Percentiles rank a stretch among this genome's conserved stretches.
Evolutionary conservation across 1,140 invertebrate species (phyloP).

Genomic region (Diuraphis noxia): DNA sequence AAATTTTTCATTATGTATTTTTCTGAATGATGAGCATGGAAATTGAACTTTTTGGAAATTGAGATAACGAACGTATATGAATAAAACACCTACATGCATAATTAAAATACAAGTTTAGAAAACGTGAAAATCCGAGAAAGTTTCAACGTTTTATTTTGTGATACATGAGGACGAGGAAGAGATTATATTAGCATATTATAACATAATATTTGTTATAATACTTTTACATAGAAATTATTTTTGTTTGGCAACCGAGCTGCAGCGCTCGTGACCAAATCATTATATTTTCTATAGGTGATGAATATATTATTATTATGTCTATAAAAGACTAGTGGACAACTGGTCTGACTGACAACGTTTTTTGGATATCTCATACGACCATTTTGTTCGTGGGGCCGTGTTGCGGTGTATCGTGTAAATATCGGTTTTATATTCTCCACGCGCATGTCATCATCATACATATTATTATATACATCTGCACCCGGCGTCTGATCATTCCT

Average conservation of each 20-base stretch:
- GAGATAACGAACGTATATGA: neutral
- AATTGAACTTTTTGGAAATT: neutral
- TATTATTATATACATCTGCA: neutral
- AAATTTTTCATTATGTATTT: neutral
- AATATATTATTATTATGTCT: neutral
- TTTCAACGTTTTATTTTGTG: neutral
- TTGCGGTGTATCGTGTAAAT: neutral
- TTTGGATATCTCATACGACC: conserved; percentile 5
- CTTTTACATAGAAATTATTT: neutral
- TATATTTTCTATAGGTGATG: neutral
- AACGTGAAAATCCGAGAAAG: neutral
- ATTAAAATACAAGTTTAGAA: neutral
- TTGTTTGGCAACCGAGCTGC: neutral
- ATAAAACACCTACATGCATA: neutral
- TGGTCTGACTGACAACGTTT: neutral
- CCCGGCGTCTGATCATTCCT: neutral
- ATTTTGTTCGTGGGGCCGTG: neutral
- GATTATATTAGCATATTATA: neutral
- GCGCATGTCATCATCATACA: neutral
- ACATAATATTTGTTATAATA: neutral
- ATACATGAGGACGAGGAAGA: neutral
- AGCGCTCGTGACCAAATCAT: neutral
- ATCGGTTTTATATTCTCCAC: neutral
- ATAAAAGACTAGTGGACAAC: neutral
- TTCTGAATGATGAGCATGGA: neutral